Conservation (phyloP, 2,113 vertebrate genomes). For the Rhizomys pruinosus region DNA sequence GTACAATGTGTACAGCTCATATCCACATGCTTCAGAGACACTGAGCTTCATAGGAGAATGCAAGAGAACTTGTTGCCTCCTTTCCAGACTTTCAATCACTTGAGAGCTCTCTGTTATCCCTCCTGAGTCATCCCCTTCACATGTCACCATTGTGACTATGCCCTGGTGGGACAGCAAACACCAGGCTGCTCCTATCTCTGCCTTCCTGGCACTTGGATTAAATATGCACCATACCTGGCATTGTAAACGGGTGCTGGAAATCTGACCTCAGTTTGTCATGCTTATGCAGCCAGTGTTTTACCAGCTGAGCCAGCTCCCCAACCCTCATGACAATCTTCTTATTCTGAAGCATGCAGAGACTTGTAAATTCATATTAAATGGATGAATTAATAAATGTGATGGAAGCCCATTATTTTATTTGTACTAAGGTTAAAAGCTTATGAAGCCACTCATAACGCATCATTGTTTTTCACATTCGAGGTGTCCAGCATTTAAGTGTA, state of each 20-base stretch:
- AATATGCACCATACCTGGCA: no score
- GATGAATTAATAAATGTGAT: neutral
- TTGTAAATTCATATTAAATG: neutral
- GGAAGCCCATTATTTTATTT: slow-evolving; percentile 22
- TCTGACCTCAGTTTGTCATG: neutral
- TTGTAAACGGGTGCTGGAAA: neutral
- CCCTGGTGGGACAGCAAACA: neutral
- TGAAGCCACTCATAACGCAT: neutral
- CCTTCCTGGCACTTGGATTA: neutral
- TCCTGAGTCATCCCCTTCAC: neutral
- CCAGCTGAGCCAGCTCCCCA: neutral
- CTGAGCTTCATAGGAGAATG: neutral
- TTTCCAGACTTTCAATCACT: slow-evolving; percentile 4
- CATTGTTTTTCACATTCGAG: neutral
- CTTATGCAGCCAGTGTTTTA: neutral
- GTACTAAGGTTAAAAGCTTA: neutral
- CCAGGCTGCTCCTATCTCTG: no score
- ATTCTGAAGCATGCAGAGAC: neutral
- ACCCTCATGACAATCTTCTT: neutral
- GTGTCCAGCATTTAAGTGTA: neutral
- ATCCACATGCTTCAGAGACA: slow-evolving; percentile 20
- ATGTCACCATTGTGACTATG: neutral
- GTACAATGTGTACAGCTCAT: slow-evolving; percentile 58
- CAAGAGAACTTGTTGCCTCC: neutral
- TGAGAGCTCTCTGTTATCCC: neutral